Evolutionary conservation across 2,888 invertebrate species (phyloP), one percentile per base, ranked within the genome.

Genomic region (Cremastinae sp.): DNA sequence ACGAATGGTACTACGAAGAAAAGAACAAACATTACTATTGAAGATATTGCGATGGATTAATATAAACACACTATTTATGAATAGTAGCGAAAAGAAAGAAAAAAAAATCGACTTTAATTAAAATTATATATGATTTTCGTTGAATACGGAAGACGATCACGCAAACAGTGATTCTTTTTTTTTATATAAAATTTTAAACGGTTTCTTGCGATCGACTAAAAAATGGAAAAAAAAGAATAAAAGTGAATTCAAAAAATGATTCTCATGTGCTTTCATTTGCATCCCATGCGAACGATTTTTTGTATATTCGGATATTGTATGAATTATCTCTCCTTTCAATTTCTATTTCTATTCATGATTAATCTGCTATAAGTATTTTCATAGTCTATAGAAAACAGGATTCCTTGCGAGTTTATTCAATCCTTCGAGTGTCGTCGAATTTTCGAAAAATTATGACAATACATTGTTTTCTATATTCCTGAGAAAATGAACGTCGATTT

Each of bases 61-160:
- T 85, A 84, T 84, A 83, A 86, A 83, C 79, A 79, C 82, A 83
- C 80, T 86, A 87, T 87, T 87, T 87, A 86, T 86, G 82, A 66
- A 81, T 77, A 78, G 80, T 61, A 66, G 78, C 72, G 71, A 78
- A 28, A 28, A 28, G 5, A 5, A 28, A 28, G n/a, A 28, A 5
- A 28, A 28, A 28, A 58, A 58, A 69, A 70, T 79, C 71, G 62
- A 74, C 74, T 75, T 71, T 74, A 70, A 75, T 76, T 75, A 66
- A 81, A 80, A 74, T 77, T 71, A 66, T 62, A 69, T 69, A 66
- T 78, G 59, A 70, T 74, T 75, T 78, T 58, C 61, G 62, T 71
- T 56, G 54, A 71, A 54, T 66, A 71, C 16, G 34, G 45, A 54
- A 51, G 61, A 64, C 49, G 58, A 74, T 74, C 58, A 59, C 62